Evolutionary conservation across 2,797 vertebrate genomes (phyloP).

Genomic region (Micropoecilia bifurca): DNA sequence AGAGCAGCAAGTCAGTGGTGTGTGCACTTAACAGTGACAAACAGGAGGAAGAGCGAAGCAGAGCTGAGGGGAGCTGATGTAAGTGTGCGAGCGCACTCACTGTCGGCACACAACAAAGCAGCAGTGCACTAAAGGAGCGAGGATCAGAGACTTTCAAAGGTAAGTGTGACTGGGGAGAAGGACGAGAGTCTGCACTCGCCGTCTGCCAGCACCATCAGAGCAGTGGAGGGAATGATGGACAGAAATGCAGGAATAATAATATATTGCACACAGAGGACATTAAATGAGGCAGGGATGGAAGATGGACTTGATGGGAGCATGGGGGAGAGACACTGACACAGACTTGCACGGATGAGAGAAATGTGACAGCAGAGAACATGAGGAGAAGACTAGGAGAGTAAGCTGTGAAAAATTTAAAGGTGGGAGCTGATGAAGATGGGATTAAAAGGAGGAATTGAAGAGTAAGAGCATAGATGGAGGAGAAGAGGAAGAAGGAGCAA

Average conservation of each 20-base stretch:
- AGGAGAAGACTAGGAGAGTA: slow-evolving; percentile 22
- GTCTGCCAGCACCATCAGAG: slow-evolving; percentile 39
- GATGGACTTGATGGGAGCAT: slow-evolving; percentile 46
- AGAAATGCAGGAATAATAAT: slow-evolving; percentile 46
- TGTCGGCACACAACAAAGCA: slow-evolving; percentile 54
- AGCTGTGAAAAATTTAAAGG: slow-evolving; percentile 64
- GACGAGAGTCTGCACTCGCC: slow-evolving; percentile 42
- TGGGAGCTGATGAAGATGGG: slow-evolving; percentile 34
- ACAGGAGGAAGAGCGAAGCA: slow-evolving; percentile 45
- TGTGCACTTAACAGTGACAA: slow-evolving; percentile 64
- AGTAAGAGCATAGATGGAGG: slow-evolving; percentile 8
- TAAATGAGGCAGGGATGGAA: slow-evolving; percentile 21
- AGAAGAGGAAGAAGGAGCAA: slow-evolving; percentile 13
- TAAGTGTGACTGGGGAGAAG: slow-evolving; percentile 42
- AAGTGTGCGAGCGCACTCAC: slow-evolving; percentile 30
- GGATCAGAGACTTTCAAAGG: slow-evolving; percentile 53
- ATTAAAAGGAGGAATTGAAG: slow-evolving; percentile 18
- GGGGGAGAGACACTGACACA: slow-evolving; percentile 24
- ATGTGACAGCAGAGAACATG: slow-evolving; percentile 4
- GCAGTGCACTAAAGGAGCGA: slow-evolving; percentile 47
- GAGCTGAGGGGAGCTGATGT: slow-evolving; percentile 14
- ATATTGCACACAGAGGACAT: slow-evolving; percentile 38
- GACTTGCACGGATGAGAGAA: slow-evolving; percentile 25
- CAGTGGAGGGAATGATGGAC: slow-evolving; percentile 41
- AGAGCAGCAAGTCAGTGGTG: slow-evolving; percentile 55